Evolutionary conservation across 2,888 invertebrate genomes (phyloP), one percentile per base, ranked within the genome.

Genomic region (Caenorhabditis parvicauda): DNA sequence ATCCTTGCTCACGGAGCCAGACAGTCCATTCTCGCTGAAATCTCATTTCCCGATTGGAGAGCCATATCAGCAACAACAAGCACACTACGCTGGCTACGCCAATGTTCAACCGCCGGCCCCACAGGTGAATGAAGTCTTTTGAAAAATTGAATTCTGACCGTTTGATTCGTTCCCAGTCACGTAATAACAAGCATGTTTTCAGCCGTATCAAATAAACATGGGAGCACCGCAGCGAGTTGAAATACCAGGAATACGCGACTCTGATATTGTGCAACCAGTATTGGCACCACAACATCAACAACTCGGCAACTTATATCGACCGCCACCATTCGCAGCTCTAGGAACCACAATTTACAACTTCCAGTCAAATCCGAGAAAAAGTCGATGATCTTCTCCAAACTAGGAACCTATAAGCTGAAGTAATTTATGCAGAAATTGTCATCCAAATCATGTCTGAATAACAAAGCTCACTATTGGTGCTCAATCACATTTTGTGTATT

Each of bases 291-390:
- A 59, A 6, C 54, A 62, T 39, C 55, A 56, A n/a, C 52, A 59
- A 14, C 54, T 68, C 3, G 66, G 64, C 25, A 35, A 45, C 5
- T 38, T 71, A 1, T 68, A 64, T 41, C 59, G 57, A n/a, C 65
- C 69, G 2, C 68, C 69, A 21, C 61, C 69, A 37, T 70, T 73
- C 45, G 62, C 67, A 4, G 65, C 74, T 22, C 64, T 76, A 35
- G 73, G 72, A 39, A 66, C 70, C 7, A 67, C 74, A 4, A 39
- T 74, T 7, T 61, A 70, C 42, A 69, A 71, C 43, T 66, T 74
- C 64, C 67, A 65, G n/a, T n/a, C n/a, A n/a, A n/a, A n/a, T n/a
- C n/a, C n/a, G n/a, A n/a, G n/a, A n/a, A n/a, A n/a, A n/a, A n/a
- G n/a, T n/a, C n/a, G n/a, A n/a, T n/a, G n/a, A n/a, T n/a, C n/a